A percentile compares a stretch with the other conserved stretches of the same genome.
phyloP scores from a whole-genome alignment of 1,140 invertebrate genomes.

The Littorina saxatilis region DNA sequence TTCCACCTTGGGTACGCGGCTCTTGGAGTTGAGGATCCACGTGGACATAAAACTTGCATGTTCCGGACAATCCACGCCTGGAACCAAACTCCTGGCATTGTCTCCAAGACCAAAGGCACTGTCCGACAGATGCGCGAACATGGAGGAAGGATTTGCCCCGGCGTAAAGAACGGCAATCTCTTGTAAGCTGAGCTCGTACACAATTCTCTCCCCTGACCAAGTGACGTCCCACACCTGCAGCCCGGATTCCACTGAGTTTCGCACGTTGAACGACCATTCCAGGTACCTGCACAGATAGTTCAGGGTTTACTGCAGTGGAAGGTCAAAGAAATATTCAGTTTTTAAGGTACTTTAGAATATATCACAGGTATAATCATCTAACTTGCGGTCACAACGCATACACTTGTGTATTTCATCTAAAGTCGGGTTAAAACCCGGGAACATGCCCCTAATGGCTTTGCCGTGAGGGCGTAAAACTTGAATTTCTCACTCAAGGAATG shows the following conservation, averaged over 20 bases:
- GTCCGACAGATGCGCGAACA: conserved; percentile 59
- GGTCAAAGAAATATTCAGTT: background rate
- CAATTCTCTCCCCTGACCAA: conserved; percentile 51
- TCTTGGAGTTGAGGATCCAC: conserved; percentile 5
- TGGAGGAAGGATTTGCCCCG: conserved; percentile 46
- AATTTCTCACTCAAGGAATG: too few species aligned
- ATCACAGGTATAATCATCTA: background rate
- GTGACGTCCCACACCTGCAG: conserved; percentile 54
- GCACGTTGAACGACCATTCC: conserved; percentile 56
- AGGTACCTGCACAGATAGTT: conserved; percentile 36
- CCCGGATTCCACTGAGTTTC: conserved; percentile 45
- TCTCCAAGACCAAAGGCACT: conserved; percentile 57
- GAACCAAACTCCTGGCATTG: conserved; percentile 51
- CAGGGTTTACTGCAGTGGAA: background rate
- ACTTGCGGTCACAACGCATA: too few species aligned
- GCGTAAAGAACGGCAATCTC: conserved; percentile 55
- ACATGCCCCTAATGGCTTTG: too few species aligned
- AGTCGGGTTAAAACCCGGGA: background rate
- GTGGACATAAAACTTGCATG: conserved; percentile 56
- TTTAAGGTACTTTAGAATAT: background rate
- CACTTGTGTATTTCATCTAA: too few species aligned
- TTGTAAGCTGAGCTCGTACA: conserved; percentile 61
- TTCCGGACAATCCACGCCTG: conserved; percentile 68
- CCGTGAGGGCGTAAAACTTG: too few species aligned
- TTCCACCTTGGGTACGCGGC: background rate